Evolutionary conservation across 2,797 vertebrate species (phyloP), one percentile per base, ranked within the genome.

Genomic region (Crocidura indochinensis): DNA sequence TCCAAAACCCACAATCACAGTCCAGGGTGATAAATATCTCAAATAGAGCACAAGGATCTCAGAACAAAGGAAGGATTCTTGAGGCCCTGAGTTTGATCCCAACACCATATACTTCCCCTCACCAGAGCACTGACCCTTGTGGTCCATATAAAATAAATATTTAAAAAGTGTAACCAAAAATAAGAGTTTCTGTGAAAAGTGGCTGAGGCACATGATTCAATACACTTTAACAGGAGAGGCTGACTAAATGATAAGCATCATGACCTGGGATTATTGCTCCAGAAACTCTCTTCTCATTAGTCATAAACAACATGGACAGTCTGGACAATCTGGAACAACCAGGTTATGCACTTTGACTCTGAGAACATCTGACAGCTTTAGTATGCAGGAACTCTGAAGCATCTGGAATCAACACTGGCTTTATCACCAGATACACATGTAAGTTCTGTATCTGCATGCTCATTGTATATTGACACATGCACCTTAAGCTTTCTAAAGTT

Each of bases 241-340:
- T 67, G 26, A 92, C 83, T 49, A 26, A 91, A 77, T 53, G 74
- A 84, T 1, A 73, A 51, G 26, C 51, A 31, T 77, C 73, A 60
- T 0, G 0, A 31, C 44, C 74, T 15, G 7, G 38, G 19, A 75
- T 31, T 85, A 56, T 73, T 51, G 26, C 56, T 60, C n/a, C 10
- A 3, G 17, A 67, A 56, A 49, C 3, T 0, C 47, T 47, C 8
- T 94, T 86, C 51, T 78, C 47, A 6, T 88, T 75, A 51, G 49
- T 60, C 56, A 60, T 60, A 60, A 60, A 60, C 17, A 60, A 60
- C 8, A 8, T 19, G 56, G 74, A 31, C 69, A 44, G 24, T 11
- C 29, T 1, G 24, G 87, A 38, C 31, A 29, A 27, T 82, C 68
- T 75, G 71, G 78, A 91, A 80, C 56, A 91, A 80, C 56, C 71